These are phyloP conservation scores for Suncus etruscus DNA, from an alignment of 2,113 vertebrate species.

Conservation along the genomic window DNA sequence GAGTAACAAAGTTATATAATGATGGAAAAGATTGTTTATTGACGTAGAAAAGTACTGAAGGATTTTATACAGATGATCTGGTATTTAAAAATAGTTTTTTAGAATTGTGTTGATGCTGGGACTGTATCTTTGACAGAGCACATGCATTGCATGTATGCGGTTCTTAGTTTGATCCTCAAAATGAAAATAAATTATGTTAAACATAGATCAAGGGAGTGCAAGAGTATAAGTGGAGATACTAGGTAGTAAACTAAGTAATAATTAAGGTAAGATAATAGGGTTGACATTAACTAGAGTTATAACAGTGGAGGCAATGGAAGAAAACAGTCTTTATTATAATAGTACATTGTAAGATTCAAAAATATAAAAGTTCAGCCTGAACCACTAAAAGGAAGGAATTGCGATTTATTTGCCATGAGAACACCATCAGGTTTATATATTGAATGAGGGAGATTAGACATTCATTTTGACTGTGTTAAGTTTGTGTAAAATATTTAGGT, in stretches of 20 bases:
- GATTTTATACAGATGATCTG: conserved; percentile 10
- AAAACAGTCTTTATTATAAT: background rate
- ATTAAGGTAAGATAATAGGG: background rate
- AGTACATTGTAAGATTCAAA: background rate
- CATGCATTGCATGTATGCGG: too few relatives aligned
- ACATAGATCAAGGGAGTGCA: background rate
- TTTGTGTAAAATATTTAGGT: conserved; percentile 17
- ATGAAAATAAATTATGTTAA: background rate
- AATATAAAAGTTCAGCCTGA: background rate
- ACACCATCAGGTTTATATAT: background rate
- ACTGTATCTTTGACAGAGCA: too few relatives aligned
- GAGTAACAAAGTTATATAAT: background rate
- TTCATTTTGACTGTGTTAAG: conserved; percentile 31
- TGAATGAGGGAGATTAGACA: background rate
- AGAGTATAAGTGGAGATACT: background rate
- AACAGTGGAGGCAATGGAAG: background rate
- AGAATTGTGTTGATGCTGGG: background rate
- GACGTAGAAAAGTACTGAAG: background rate
- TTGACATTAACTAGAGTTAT: background rate
- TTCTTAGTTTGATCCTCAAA: too few relatives aligned
- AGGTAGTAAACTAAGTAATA: conserved; percentile 15
- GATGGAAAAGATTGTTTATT: background rate
- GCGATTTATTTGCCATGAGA: background rate
- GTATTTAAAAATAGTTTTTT: conserved; percentile 6
- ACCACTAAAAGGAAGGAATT: conserved; percentile 1